A percentile compares a stretch with the other conserved stretches of the same genome.
Evolutionary conservation across 2,797 vertebrate species (phyloP).

Genomic region (Tachyglossus aculeatus): DNA sequence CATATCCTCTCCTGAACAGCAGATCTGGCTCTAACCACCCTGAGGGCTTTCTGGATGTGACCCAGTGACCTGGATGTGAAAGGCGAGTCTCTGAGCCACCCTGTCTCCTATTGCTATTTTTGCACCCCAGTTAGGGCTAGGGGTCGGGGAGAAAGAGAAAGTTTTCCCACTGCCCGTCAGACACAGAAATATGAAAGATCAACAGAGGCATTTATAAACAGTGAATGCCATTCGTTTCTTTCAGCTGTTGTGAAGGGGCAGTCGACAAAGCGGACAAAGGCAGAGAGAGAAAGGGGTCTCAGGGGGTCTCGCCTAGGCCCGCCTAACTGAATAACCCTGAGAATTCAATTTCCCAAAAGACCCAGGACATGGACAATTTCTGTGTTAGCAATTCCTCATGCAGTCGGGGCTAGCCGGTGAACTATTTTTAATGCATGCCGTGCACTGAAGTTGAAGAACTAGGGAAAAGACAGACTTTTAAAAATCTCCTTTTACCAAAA

Average conservation of each 20-base stretch:
- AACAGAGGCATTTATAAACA: slow-evolving; percentile 61
- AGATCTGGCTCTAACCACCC: no score
- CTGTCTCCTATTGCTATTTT: slow-evolving; percentile 24
- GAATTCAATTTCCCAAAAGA: slow-evolving; percentile 43
- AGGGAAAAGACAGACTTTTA: slow-evolving; percentile 41
- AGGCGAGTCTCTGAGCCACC: slow-evolving; percentile 18
- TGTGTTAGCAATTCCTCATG: slow-evolving; percentile 22
- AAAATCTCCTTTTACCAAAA: slow-evolving; percentile 11
- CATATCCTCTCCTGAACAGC: no score
- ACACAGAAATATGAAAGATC: slow-evolving; percentile 45
- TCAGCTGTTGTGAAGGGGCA: no score
- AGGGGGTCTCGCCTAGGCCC: background rate
- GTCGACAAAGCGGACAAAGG: no score
- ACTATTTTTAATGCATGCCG: slow-evolving; percentile 57
- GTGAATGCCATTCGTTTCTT: slow-evolving; percentile 61
- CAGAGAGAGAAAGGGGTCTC: background rate
- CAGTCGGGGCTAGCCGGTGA: background rate
- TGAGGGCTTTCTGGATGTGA: slow-evolving; percentile 9
- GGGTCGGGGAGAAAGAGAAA: slow-evolving; percentile 16
- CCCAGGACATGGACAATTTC: slow-evolving; percentile 11
- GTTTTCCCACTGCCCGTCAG: slow-evolving; percentile 43
- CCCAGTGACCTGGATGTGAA: slow-evolving; percentile 27
- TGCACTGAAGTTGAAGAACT: slow-evolving; percentile 26
- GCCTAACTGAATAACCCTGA: no score
- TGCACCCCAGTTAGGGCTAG: slow-evolving; percentile 20